phyloP scores from a whole-genome alignment of 2,113 vertebrate species.

The Fukomys damarensis region DNA sequence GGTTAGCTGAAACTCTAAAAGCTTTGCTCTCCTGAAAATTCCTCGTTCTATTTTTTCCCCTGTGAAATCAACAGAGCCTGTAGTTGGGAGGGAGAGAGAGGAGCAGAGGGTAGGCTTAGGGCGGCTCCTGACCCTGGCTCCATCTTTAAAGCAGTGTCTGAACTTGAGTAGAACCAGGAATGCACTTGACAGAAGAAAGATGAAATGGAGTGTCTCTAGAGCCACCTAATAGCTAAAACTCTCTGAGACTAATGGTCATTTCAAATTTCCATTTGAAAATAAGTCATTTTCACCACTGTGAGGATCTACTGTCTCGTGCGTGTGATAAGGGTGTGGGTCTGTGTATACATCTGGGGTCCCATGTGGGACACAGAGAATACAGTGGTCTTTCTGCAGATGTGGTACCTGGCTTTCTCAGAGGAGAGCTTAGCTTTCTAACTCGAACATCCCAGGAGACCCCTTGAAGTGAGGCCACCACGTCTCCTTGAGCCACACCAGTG shows the following conservation, averaged over 20 bases:
- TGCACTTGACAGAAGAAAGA: background rate
- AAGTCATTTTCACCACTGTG: background rate
- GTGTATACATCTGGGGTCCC: background rate
- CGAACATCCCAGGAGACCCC: background rate
- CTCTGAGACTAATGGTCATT: background rate
- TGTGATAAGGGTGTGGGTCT: background rate
- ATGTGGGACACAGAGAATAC: background rate
- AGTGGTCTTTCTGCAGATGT: background rate
- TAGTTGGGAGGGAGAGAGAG: background rate
- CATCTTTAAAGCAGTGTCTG: slow-evolving; percentile 12
- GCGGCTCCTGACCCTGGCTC: background rate
- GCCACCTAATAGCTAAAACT: background rate
- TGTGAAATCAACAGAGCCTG: background rate
- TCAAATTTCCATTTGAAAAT: background rate
- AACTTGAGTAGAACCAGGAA: slow-evolving; percentile 1
- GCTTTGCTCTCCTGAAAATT: background rate
- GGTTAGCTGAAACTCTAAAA: background rate
- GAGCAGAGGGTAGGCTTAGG: background rate
- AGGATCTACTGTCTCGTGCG: background rate
- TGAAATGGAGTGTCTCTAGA: background rate
- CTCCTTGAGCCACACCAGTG: background rate
- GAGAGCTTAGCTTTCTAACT: background rate
- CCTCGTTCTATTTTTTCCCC: background rate
- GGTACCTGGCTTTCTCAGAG: background rate
- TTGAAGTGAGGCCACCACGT: background rate